Conservation (phyloP, 2,113 vertebrate genomes). For the Castor canadensis region DNA sequence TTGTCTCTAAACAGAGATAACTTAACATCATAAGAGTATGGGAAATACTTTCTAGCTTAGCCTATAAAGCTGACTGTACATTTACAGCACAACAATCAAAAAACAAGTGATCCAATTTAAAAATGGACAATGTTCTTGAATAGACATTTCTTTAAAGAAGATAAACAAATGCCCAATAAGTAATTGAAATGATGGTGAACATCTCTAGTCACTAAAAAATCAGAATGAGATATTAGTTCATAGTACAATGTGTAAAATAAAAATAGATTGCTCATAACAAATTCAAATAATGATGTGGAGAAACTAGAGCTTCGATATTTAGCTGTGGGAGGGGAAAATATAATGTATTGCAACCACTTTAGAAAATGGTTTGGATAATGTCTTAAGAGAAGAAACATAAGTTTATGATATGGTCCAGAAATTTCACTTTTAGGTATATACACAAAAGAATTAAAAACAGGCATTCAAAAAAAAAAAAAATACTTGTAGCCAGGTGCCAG, state of each 20-base stretch:
- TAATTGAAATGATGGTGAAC: not conserved
- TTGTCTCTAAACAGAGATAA: not conserved
- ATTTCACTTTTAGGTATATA: not conserved
- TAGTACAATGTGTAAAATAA: not conserved
- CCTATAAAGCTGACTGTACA: too few relatives aligned
- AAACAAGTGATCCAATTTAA: not conserved
- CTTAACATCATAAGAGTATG: too few relatives aligned
- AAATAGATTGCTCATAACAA: not conserved
- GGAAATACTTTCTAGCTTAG: too few relatives aligned
- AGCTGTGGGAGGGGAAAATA: not conserved
- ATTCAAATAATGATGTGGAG: not conserved
- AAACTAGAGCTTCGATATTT: not conserved
- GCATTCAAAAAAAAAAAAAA: not conserved
- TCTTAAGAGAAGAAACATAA: not conserved
- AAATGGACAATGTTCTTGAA: not conserved
- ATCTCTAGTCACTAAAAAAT: not conserved
- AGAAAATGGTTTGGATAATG: not conserved
- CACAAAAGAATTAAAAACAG: not conserved
- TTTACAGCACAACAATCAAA: too few relatives aligned
- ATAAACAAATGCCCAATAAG: not conserved
- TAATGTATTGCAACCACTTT: not conserved
- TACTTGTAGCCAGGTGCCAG: too few relatives aligned
- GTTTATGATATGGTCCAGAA: not conserved
- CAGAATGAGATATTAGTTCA: not conserved
- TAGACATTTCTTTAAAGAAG: not conserved